A percentile compares a stretch with the other conserved stretches of the same genome.
Conservation (phyloP, 2,797 vertebrate species). For the Balearica regulorum region DNA sequence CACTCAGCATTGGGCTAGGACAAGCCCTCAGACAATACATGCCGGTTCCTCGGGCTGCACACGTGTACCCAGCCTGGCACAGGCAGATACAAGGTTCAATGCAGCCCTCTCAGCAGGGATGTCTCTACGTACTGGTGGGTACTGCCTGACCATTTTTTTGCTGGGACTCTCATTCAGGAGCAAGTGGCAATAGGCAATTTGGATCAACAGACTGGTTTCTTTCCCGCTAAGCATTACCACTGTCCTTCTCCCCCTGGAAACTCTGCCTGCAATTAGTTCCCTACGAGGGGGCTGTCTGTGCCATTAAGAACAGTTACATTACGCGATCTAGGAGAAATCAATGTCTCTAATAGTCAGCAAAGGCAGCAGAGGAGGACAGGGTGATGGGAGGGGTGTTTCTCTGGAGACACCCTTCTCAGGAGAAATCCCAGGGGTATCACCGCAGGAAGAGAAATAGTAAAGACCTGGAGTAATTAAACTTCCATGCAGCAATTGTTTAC, state of each 20-base stretch:
- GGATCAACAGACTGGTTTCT: not conserved
- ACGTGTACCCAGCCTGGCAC: not conserved
- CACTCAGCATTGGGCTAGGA: not conserved
- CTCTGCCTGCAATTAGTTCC: slow-evolving; percentile 63
- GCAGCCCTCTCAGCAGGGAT: not conserved
- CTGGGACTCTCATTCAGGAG: not conserved
- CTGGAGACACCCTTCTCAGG: slow-evolving; percentile 9
- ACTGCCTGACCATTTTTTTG: not conserved
- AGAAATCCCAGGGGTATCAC: slow-evolving; percentile 4
- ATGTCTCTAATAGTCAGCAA: slow-evolving; percentile 63
- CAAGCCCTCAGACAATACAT: not conserved
- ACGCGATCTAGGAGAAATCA: slow-evolving; percentile 64
- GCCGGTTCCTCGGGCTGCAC: not conserved
- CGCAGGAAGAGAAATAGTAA: slow-evolving; percentile 4
- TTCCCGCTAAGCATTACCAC: not conserved
- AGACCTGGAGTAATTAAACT: slow-evolving; percentile 28
- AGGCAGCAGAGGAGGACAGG: slow-evolving; percentile 5
- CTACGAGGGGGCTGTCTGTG: slow-evolving; percentile 32
- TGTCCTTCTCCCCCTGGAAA: slow-evolving; percentile 18
- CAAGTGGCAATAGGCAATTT: not conserved
- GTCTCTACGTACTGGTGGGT: not conserved
- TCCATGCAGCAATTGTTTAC: slow-evolving; percentile 17
- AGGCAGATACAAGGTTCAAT: not conserved
- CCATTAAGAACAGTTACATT: slow-evolving; percentile 68
- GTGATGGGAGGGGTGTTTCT: slow-evolving; percentile 24